Percentiles rank a stretch among this genome's conserved stretches.
Conservation (phyloP, 1,140 invertebrate species). For the Coelopa frigida region DNA sequence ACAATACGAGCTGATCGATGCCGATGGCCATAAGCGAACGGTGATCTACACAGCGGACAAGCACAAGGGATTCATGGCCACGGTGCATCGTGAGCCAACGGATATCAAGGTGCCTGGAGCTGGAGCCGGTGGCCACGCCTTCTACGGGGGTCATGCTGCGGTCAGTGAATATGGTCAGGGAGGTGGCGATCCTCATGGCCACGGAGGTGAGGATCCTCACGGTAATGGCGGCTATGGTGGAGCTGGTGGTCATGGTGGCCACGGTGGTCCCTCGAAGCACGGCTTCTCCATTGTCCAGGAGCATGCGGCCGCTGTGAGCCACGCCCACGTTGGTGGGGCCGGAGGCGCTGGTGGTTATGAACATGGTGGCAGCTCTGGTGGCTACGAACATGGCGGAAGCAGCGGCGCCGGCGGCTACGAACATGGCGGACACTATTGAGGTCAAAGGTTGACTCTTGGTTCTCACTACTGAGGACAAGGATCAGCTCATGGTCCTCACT, state of each 20-base stretch:
- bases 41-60: conserved; percentile 46
- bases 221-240: conserved; percentile 11
- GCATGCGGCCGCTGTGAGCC: neutral
- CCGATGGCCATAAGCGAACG: conserved; percentile 44
- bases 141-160: conserved; percentile 18
- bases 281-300: conserved; percentile 6
- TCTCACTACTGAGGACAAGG: too few relatives aligned
- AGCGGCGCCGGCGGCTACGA: neutral
- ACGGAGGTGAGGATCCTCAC: conserved; percentile 10
- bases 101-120: conserved; percentile 38
- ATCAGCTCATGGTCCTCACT: too few relatives aligned
- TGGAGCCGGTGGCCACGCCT: conserved; percentile 24
- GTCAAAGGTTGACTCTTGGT: too few relatives aligned
- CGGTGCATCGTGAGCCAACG: conserved; percentile 43
- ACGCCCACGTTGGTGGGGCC: too few relatives aligned
- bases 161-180: conserved; percentile 14
- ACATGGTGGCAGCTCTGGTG: conserved; percentile 1
- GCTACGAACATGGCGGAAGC: neutral
- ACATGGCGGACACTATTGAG: neutral
- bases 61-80: conserved; percentile 43
- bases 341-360: neutral
- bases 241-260: conserved; percentile 16
- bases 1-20: conserved; percentile 43
- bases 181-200: conserved; percentile 11
- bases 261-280: conserved; percentile 9